Evolutionary conservation across 2,888 invertebrate species (phyloP).

Genomic region (Agriopis leucophaearia): DNA sequence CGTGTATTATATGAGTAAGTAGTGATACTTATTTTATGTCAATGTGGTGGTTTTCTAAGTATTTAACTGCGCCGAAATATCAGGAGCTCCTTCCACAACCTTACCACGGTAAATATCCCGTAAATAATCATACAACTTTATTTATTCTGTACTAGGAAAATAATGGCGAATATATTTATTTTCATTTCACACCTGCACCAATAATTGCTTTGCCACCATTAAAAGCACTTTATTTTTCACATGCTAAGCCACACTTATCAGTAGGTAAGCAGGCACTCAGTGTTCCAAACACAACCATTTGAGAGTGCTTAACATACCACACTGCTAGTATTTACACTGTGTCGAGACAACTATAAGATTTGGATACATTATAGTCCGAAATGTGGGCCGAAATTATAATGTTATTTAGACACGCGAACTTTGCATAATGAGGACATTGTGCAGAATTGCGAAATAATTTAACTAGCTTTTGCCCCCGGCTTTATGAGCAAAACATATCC

Average conservation of each 20-base stretch:
- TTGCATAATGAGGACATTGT: constrained; percentile 22
- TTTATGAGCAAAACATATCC: no score
- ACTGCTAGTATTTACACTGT: constrained; percentile 16
- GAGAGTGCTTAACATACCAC: constrained; percentile 6
- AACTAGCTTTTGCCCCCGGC: no score
- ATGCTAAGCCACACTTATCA: not conserved
- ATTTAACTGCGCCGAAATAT: no score
- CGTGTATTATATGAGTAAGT: no score
- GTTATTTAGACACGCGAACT: constrained; percentile 37
- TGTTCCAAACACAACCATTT: not conserved
- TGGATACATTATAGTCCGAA: constrained; percentile 27
- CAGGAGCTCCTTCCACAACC: no score
- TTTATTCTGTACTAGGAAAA: not conserved
- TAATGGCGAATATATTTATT: not conserved
- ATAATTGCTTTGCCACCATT: not conserved
- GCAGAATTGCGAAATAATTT: constrained; percentile 19
- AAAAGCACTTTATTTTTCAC: not conserved
- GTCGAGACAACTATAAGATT: constrained; percentile 20
- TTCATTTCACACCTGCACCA: not conserved
- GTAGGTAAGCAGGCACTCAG: not conserved
- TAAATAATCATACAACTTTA: no score
- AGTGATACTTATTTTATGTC: no score
- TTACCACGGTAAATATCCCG: no score
- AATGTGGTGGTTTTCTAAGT: no score
- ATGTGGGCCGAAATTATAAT: constrained; percentile 34